These are phyloP conservation scores for Grammomys surdaster DNA, from an alignment of 2,113 vertebrate species.

Conservation along the genomic window DNA sequence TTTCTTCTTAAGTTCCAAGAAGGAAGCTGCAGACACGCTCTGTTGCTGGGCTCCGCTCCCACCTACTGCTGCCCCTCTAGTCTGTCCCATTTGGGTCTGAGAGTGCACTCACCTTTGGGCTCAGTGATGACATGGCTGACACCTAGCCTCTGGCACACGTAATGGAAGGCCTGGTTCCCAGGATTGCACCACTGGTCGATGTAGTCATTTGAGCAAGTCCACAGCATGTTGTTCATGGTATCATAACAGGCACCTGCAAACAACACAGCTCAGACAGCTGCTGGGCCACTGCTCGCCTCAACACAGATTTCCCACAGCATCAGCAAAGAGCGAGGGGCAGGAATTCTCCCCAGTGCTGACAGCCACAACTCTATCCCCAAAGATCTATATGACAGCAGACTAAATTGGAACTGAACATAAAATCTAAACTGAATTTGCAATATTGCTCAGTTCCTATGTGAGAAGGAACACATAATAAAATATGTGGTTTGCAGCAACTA, in stretches of 20 bases:
- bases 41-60: neutral
- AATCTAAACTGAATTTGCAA: conserved; percentile 14
- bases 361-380: neutral
- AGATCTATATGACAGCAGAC: neutral
- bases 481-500: neutral
- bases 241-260: conserved; percentile 96
- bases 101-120: conserved; percentile 92
- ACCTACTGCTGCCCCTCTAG: neutral
- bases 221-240: conserved; percentile 97
- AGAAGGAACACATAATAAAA: conserved; percentile 5
- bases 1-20: conserved; percentile 16
- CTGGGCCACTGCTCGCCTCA: rapidly evolving
- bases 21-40: neutral
- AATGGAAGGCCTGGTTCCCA: conserved; percentile 98
- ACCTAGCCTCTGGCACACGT: conserved; percentile 97
- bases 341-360: neutral
- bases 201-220: conserved; percentile 99
- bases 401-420: neutral
- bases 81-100: rapidly evolving
- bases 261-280: neutral
- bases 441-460: conserved; percentile 37
- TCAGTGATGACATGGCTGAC: conserved; percentile 96
- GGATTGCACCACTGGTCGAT: conserved; percentile 99
- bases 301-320: neutral
- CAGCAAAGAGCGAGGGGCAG: neutral